phyloP scores from a whole-genome alignment of 2,113 vertebrate genomes.

The Onychostoma macrolepis region DNA sequence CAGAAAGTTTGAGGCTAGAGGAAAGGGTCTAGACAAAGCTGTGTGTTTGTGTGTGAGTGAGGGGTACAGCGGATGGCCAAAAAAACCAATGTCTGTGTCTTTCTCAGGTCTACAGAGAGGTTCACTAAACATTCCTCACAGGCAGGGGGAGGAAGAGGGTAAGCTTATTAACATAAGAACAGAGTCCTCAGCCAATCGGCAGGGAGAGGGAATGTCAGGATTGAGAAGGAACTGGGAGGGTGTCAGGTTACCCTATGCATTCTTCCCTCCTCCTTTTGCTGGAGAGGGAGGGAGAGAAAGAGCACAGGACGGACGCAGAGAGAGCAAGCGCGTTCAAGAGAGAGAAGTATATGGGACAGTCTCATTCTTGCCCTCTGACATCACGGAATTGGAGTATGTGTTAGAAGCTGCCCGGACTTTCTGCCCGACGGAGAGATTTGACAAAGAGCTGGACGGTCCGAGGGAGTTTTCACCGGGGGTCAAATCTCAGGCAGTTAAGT shows the following conservation, averaged over 20 bases:
- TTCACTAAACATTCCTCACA: constrained; percentile 60
- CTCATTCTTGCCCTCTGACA: constrained; percentile 63
- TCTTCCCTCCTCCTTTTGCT: constrained; percentile 57
- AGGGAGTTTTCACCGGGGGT: constrained; percentile 30
- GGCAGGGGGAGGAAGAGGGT: constrained; percentile 66
- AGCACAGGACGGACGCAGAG: constrained; percentile 37
- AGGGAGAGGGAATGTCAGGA: constrained; percentile 66
- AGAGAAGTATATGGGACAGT: constrained; percentile 53
- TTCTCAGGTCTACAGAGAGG: constrained; percentile 56
- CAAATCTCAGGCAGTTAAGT: constrained; percentile 50
- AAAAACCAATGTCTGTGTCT: constrained; percentile 50
- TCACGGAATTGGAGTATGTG: constrained; percentile 66
- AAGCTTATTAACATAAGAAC: constrained; percentile 71
- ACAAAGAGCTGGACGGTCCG: constrained; percentile 46
- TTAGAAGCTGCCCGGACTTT: constrained; percentile 50
- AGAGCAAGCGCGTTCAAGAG: constrained; percentile 48
- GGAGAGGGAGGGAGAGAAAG: constrained; percentile 42
- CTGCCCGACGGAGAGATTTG: constrained; percentile 44
- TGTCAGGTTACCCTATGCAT: constrained; percentile 70
- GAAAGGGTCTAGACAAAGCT: constrained; percentile 49
- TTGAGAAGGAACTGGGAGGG: constrained; percentile 70
- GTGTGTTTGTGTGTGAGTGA: constrained; percentile 46
- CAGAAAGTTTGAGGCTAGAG: constrained; percentile 41
- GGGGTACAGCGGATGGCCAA: constrained; percentile 22
- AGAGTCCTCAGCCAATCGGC: constrained; percentile 65